These are phyloP conservation scores for Ictalurus punctatus DNA, from an alignment of 2,113 vertebrate genomes.

Conservation along the genomic window DNA sequence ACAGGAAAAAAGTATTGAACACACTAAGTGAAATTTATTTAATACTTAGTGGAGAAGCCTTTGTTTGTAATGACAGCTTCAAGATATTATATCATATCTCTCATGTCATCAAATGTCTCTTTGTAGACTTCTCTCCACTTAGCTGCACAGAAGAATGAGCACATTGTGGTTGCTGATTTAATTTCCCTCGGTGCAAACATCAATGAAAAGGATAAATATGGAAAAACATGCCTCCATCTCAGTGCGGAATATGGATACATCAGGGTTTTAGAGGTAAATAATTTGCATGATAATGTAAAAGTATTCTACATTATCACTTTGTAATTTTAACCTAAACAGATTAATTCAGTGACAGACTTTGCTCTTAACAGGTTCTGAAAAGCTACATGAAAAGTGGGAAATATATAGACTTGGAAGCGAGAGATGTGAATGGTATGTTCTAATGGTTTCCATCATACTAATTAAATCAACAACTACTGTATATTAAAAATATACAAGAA, in stretches of 20 bases:
- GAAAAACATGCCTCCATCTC: constrained; percentile 81
- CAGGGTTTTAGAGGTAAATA: constrained; percentile 75
- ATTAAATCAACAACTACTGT: neutral
- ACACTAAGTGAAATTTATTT: too few species aligned
- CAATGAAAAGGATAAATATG: constrained; percentile 69
- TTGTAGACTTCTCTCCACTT: constrained; percentile 80
- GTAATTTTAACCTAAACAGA: neutral
- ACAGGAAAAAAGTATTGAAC: too few species aligned
- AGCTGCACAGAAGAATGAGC: constrained; percentile 82
- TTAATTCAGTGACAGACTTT: neutral
- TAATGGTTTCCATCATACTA: neutral
- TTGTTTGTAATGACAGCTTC: too few species aligned
- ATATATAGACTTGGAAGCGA: constrained; percentile 72
- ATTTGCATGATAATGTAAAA: neutral
- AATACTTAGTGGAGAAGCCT: too few species aligned
- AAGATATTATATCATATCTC: too few species aligned
- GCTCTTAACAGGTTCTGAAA: constrained; percentile 74
- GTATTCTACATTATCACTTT: neutral
- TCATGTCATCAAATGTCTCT: constrained; percentile 1
- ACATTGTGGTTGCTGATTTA: constrained; percentile 80
- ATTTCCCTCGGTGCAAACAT: constrained; percentile 76
- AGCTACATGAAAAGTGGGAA: constrained; percentile 63
- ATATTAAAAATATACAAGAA: neutral
- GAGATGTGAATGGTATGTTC: constrained; percentile 72
- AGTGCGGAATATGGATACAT: constrained; percentile 81